Conservation (phyloP, 2,113 vertebrate species). For the Setophaga kirtlandii region DNA sequence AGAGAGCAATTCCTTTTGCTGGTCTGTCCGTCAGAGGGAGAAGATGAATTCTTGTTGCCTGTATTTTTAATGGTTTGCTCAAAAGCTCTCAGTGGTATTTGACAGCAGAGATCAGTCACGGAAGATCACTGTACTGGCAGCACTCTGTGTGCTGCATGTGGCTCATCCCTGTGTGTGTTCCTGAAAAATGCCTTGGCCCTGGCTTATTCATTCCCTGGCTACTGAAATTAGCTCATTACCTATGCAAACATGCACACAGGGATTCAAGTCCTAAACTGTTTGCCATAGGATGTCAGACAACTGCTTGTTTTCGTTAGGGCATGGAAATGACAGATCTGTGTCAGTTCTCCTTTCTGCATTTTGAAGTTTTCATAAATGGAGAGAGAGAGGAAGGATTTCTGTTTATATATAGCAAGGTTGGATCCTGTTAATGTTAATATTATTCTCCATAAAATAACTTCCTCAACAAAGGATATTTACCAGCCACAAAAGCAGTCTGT, state of each 20-base stretch:
- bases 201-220: not conserved
- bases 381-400: not conserved
- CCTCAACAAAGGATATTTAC: conserved; percentile 35
- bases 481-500: not conserved
- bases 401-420: not conserved
- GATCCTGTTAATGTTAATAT: not conserved
- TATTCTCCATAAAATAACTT: not conserved
- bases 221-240: conserved; percentile 29
- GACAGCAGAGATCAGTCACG: not conserved
- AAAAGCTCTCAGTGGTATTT: not conserved
- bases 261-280: not conserved
- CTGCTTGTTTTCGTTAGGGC: not conserved
- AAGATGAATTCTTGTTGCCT: not conserved
- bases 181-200: not conserved
- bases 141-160: rapidly evolving
- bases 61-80: not conserved
- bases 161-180: not conserved
- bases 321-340: not conserved
- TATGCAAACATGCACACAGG: not conserved
- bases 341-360: not conserved
- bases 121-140: not conserved
- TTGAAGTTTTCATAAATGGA: not conserved
- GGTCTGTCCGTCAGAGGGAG: not conserved
- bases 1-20: not conserved
- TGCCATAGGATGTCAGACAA: conserved; percentile 17